Base-by-base conservation (phyloP, 2,113 vertebrate species). In the Canis aureus region DNA sequence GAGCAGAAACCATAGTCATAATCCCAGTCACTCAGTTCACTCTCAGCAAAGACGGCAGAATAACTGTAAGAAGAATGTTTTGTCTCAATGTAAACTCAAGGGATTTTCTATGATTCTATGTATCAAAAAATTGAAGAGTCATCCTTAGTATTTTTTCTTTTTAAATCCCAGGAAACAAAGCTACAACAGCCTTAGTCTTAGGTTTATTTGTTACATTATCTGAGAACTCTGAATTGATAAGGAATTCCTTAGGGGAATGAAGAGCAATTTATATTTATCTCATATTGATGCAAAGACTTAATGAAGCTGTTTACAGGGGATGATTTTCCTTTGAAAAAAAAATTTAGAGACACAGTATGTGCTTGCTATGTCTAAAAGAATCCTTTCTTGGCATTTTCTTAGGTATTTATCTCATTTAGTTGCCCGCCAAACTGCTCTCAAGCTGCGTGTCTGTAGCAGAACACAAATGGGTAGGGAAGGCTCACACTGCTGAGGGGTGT, bases 1-100 rank as follows among this genome's bases (percentile, higher is more conserved):
- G 98, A 97, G 88, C 99, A 98, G 16, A 99, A 98, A 81, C 97
- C 98, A n/a, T 98, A 98, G 92, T 98, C 98, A 8, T 98, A 98
- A 91, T 98, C 98, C 22, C 98, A 98, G 97, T 53, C 74, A 0
- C 71, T 97, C 83, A 97, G 94, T 62, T 99, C 98, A 0, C 71
- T 86, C 35, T 98, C 98, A 32, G 97, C 91, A 0, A 98, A 98
- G 96, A 98, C 59, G 96, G 90, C 71, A 1, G 98, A 98, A 92
- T 98, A 99, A 94, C 98, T 98, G 97, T 96, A 98, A 97, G 96
- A 98, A 91, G 96, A 98, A 91, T 81, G 96, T 64, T 94, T 92
- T 62, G 81, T 16, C 84, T 96, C 90, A 91, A 16, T 78, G 55
- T 79, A 71, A 93, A 91, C 11, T 32, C 53, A 64, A 87, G 67